Conservation (phyloP, 2,888 invertebrate genomes). For the Drosophila koepferae region DNA sequence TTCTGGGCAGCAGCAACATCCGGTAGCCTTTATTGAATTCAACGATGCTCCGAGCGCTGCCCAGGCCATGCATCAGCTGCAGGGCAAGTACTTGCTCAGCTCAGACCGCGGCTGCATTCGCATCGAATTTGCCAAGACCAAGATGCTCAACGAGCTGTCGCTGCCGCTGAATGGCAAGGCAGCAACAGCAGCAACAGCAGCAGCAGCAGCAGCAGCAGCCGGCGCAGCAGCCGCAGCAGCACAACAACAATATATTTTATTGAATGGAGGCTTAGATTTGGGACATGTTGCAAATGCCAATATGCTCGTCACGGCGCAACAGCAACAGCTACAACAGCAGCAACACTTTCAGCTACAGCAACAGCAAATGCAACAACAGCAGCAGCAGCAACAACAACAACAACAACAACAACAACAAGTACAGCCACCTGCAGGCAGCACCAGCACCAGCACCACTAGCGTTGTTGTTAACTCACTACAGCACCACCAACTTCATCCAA, state of each 20-base stretch:
- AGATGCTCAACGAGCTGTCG: conserved; percentile 92
- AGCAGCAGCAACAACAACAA: conserved; percentile 48
- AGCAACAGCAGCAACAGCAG: conserved; percentile 37
- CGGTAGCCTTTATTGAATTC: conserved; percentile 99
- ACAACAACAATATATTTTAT: conserved; percentile 72
- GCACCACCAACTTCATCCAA: conserved; percentile 85
- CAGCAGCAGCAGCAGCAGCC: conserved; percentile 32
- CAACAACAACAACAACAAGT: conserved; percentile 59
- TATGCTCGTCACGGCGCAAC: conserved; percentile 59
- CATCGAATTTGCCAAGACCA: conserved; percentile 99
- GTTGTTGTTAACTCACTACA: conserved; percentile 85
- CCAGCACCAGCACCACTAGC: conserved; percentile 82
- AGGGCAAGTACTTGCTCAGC: conserved; percentile 97
- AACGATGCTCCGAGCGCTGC: conserved; percentile 96
- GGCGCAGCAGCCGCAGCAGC: conserved; percentile 34
- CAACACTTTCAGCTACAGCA: conserved; percentile 57
- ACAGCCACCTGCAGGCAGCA: conserved; percentile 74
- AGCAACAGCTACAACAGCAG: conserved; percentile 42
- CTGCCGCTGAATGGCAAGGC: conserved; percentile 45
- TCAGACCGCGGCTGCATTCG: conserved; percentile 98
- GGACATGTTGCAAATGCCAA: conserved; percentile 46
- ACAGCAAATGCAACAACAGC: conserved; percentile 42
- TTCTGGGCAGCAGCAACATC: conserved; percentile 85
- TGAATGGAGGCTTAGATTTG: conserved; percentile 69
- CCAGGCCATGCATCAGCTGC: conserved; percentile 96